A percentile compares a stretch with the other conserved stretches of the same genome.
phyloP scores from a whole-genome alignment of 2,888 invertebrate species.

The Halictus ligatus region DNA sequence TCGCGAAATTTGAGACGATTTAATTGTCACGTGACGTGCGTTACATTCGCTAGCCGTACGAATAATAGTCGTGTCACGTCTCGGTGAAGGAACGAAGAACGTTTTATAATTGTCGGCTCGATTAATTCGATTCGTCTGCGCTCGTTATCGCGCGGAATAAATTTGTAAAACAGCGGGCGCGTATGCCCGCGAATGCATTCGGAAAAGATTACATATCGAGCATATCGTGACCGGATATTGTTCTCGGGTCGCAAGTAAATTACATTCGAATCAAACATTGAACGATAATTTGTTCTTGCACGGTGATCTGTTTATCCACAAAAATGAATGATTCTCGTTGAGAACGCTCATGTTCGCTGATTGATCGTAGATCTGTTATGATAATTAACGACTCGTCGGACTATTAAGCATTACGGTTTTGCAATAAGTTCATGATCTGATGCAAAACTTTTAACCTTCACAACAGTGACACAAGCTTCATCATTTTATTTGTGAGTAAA shows the following conservation, averaged over 20 bases:
- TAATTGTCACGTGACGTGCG: constrained; percentile 56
- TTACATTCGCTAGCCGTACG: constrained; percentile 25
- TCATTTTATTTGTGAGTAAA: neutral
- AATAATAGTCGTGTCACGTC: constrained; percentile 33
- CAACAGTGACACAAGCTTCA: too few relatives aligned
- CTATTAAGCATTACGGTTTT: neutral
- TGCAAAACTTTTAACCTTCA: neutral
- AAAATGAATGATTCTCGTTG: neutral
- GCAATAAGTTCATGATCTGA: neutral
- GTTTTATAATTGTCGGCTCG: constrained; percentile 40
- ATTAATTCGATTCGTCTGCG: constrained; percentile 30
- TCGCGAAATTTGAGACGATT: constrained; percentile 56
- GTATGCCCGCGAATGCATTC: neutral
- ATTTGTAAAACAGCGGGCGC: neutral
- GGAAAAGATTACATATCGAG: neutral
- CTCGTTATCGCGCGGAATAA: neutral
- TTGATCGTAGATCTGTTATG: neutral
- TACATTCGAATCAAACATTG: neutral
- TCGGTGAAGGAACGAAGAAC: constrained; percentile 30
- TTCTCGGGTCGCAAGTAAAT: neutral
- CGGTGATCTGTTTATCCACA: neutral
- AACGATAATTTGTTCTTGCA: neutral
- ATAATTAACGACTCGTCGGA: neutral
- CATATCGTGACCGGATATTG: neutral
- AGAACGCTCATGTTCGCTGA: neutral